These are phyloP conservation scores for Heliothis peltigera DNA, from an alignment of 2,888 invertebrate species.

Conservation along the genomic window DNA sequence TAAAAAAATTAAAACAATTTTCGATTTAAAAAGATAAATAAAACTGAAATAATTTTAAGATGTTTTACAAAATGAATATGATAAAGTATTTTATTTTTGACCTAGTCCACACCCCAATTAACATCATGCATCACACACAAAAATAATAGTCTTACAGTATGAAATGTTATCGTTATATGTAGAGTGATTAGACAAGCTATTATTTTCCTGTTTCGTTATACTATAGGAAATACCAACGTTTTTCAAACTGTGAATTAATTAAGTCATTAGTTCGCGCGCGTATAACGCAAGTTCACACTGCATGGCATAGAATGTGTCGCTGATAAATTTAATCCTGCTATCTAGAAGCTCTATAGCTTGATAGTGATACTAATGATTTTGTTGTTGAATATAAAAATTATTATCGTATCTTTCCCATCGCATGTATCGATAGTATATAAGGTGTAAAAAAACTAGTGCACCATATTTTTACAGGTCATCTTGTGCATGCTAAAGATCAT, in stretches of 20 bases:
- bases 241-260: not conserved
- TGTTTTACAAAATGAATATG: no score
- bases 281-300: slow-evolving; percentile 3
- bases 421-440: no score
- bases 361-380: not conserved
- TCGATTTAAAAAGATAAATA: no score
- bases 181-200: not conserved
- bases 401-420: no score
- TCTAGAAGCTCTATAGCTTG: slow-evolving; percentile 38
- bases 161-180: not conserved
- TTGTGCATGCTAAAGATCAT: no score
- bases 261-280: not conserved
- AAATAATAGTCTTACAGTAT: not conserved
- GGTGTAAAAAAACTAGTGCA: no score
- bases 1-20: no score
- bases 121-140: no score
- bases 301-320: slow-evolving; percentile 10
- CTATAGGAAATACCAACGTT: not conserved
- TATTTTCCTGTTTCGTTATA: not conserved
- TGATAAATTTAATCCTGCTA: slow-evolving; percentile 29
- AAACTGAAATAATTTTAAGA: no score
- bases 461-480: no score
- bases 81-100: no score
- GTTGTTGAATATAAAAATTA: not conserved
- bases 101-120: no score